Base-by-base conservation (phyloP, 2,888 invertebrate species). In the Galerucella calmariensis region DNA sequence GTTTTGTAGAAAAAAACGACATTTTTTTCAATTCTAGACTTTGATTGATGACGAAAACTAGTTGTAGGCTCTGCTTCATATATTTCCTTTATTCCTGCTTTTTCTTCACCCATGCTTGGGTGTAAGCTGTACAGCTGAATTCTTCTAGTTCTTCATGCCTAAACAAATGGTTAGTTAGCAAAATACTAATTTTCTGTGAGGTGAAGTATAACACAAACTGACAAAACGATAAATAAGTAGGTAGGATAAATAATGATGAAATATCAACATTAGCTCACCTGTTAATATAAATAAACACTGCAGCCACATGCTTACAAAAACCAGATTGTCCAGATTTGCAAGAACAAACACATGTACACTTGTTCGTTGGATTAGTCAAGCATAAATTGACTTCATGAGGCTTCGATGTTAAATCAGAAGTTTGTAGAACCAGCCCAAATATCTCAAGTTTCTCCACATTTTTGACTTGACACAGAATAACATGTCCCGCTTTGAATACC, bases 101-200 rank as follows among this genome's bases (percentile, higher is more conserved):
- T 71, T 11, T 71, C 71, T 65, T 71, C 56, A 35, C 71, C 66
- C 58, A 71, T 27, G 71, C 71, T 65, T 71, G 65, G 46, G 71
- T 71, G 56, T 20, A 48, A 48, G 46, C 2, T 65, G 71, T 71
- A 66, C 71, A 71, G 35, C 71, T 71, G 56, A 71, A 65, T 41
- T 65, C 56, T 71, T 71, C 71, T 41, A 71, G 35, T 63, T 71
- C 59, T 71, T 71, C 65, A 71, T 59, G 20, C 59, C 71, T 71
- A 63, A 70, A 63, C 35, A 70, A 24, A 46, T 59, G 56, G 11
- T 69, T 69, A 44, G n/a, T 20, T 16, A 69, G 41, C 59, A 59
- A 48, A 63, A 63, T 59, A 59, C 16, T 51, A 27, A 62, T 69
- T 69, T 46, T 9, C 46, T 46, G 46, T 46, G 46, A 46, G 6